Evolutionary conservation across 2,797 vertebrate species (phyloP).

Genomic region (Falco novaeseelandiae): DNA sequence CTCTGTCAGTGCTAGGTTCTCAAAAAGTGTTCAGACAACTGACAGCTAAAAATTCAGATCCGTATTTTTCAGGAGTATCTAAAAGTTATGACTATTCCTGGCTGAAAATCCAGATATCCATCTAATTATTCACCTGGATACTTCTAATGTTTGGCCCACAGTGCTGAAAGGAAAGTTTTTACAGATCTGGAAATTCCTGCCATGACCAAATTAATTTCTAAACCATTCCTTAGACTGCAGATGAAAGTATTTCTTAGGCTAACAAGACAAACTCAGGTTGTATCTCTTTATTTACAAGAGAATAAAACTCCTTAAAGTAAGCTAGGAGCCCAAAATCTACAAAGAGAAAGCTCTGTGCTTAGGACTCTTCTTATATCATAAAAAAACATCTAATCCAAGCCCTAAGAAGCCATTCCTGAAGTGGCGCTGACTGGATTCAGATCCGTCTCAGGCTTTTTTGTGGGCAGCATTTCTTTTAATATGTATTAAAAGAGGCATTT

Average conservation of each 20-base stretch:
- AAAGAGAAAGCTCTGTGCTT: background rate
- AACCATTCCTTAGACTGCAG: background rate
- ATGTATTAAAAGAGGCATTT: background rate
- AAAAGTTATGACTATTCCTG: background rate
- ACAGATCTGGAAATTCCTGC: background rate
- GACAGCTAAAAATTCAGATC: background rate
- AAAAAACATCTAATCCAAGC: background rate
- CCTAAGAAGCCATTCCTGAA: background rate
- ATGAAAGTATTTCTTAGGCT: background rate
- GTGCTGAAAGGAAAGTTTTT: background rate
- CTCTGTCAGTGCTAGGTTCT: background rate
- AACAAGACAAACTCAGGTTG: background rate
- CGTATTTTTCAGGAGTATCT: background rate
- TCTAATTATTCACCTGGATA: background rate
- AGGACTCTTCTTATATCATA: background rate
- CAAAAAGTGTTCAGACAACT: background rate
- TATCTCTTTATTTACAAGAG: background rate
- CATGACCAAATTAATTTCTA: background rate
- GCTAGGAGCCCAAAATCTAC: background rate
- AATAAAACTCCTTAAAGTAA: background rate
- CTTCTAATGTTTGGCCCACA: background rate
- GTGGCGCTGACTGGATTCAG: accelerated
- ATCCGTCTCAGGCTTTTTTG: background rate
- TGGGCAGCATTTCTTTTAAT: background rate
- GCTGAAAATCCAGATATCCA: background rate